phyloP scores from a whole-genome alignment of 2,113 vertebrate genomes.

The Odontesthes bonariensis region DNA sequence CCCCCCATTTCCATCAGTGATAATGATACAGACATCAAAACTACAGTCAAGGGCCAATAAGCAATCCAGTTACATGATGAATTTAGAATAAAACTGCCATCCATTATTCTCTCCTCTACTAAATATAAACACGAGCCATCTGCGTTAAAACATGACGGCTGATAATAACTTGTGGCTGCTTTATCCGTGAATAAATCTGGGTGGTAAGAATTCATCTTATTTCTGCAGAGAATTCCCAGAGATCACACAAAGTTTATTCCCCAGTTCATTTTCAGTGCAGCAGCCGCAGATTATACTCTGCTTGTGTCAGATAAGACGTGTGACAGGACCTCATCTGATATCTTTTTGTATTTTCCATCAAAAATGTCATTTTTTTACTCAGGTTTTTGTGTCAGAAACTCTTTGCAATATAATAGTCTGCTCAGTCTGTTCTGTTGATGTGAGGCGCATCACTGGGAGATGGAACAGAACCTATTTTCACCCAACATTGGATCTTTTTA shows the following conservation, averaged over 20 bases:
- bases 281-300: conserved; percentile 25
- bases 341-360: background rate
- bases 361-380: background rate
- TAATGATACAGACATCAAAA: too few species aligned
- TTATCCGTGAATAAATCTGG: background rate
- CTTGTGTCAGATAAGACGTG: conserved; percentile 16
- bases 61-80: too few species aligned
- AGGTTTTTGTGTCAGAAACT: background rate
- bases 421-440: too few species aligned
- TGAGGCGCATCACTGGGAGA: too few species aligned
- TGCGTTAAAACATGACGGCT: background rate
- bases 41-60: too few species aligned
- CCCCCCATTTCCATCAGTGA: too few species aligned
- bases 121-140: background rate
- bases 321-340: background rate
- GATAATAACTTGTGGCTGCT: background rate
- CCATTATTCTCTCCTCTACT: background rate
- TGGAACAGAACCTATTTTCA: too few species aligned
- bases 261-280: background rate
- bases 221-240: conserved; percentile 15
- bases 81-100: too few species aligned
- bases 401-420: background rate
- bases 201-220: background rate
- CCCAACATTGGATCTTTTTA: too few species aligned
- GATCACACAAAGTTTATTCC: conserved; percentile 38